Evolutionary conservation across 2,113 vertebrate genomes (phyloP).

Genomic region (Tor tambroides): DNA sequence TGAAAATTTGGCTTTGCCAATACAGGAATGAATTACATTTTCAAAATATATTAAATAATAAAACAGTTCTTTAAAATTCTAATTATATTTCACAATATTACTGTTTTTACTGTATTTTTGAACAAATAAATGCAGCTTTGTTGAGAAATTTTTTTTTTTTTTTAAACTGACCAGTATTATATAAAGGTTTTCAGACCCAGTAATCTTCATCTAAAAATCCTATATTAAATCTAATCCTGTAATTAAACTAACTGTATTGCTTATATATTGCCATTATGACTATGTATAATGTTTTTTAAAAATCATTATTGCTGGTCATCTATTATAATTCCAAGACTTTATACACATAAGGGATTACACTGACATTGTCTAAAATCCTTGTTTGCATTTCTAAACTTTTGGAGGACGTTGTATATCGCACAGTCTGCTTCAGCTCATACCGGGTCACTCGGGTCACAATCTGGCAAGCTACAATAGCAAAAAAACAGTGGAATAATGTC

Average conservation of each 20-base stretch:
- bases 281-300: neutral
- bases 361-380: neutral
- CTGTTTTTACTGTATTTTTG: no score
- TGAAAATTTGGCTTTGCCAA: no score
- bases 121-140: no score
- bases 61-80: no score
- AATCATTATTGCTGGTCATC: neutral
- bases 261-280: neutral
- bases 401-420: neutral
- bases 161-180: no score
- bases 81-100: no score
- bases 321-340: neutral
- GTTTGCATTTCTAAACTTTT: neutral
- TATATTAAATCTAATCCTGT: neutral
- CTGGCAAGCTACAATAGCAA: neutral
- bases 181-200: neutral
- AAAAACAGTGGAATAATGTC: neutral
- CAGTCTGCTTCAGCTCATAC: slow-evolving; percentile 7
- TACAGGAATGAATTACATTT: no score
- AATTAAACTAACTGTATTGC: neutral
- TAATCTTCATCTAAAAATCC: neutral
- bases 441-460: neutral
- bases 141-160: no score
- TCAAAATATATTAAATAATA: no score
- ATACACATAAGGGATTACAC: neutral